Evolutionary conservation across 2,797 vertebrate genomes (phyloP).

Genomic region (Mareca strepera): DNA sequence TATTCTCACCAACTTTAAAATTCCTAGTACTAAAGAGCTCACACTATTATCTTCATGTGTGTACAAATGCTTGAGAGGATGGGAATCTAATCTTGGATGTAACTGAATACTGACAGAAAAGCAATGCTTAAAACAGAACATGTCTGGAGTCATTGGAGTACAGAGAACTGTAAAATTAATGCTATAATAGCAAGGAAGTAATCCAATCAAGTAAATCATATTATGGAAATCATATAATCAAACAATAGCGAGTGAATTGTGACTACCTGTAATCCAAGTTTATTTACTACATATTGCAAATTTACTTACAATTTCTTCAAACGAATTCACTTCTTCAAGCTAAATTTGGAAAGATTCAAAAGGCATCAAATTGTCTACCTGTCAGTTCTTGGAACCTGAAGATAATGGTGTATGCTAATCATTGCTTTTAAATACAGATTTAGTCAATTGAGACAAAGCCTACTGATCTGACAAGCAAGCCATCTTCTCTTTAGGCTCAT

Average conservation of each 20-base stretch:
- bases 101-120: neutral
- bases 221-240: neutral
- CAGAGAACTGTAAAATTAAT: neutral
- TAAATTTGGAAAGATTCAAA: neutral
- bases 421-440: neutral
- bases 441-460: neutral
- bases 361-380: neutral
- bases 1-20: neutral
- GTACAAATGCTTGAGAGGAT: neutral
- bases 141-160: neutral
- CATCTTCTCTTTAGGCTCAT: neutral
- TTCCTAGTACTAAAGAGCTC: neutral
- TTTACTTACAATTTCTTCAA: neutral
- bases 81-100: neutral
- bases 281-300: neutral
- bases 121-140: neutral
- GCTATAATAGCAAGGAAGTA: neutral
- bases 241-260: fast-evolving
- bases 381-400: neutral
- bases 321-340: neutral
- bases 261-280: neutral
- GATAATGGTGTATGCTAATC: neutral
- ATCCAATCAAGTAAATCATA: neutral
- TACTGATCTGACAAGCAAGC: neutral
- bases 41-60: neutral